Conservation (phyloP, 2,888 invertebrate species). For the Eurois occulta region DNA sequence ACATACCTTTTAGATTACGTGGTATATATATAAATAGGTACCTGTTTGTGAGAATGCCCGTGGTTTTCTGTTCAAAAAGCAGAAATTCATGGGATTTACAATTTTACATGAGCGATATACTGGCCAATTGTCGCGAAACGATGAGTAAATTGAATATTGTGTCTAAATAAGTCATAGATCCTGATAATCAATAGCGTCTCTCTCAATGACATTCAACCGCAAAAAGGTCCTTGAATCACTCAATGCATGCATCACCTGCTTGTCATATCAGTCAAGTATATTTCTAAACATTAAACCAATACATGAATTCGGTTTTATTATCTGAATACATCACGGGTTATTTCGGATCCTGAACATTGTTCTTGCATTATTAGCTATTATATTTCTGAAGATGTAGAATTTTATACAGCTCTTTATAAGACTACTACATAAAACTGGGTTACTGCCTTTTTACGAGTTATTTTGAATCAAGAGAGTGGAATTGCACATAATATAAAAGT, state of each 20-base stretch:
- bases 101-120: neutral
- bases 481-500: neutral
- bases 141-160: neutral
- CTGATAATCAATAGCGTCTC: neutral
- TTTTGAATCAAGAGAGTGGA: conserved; percentile 10
- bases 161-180: neutral
- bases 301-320: neutral
- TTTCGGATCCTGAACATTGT: neutral
- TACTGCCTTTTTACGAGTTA: conserved; percentile 44
- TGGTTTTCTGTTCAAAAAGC: neutral
- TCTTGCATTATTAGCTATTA: conserved; percentile 8
- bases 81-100: neutral
- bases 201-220: neutral
- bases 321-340: conserved; percentile 10
- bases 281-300: neutral
- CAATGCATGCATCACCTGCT: neutral
- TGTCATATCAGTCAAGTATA: neutral
- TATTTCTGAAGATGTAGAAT: conserved; percentile 10
- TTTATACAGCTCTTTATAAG: conserved; percentile 6
- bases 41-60: neutral
- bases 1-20: neutral
- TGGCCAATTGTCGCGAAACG: neutral
- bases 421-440: conserved; percentile 21
- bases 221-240: neutral
- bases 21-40: neutral